Evolutionary conservation across 2,888 invertebrate genomes (phyloP).

Genomic region (Apeira syringaria): DNA sequence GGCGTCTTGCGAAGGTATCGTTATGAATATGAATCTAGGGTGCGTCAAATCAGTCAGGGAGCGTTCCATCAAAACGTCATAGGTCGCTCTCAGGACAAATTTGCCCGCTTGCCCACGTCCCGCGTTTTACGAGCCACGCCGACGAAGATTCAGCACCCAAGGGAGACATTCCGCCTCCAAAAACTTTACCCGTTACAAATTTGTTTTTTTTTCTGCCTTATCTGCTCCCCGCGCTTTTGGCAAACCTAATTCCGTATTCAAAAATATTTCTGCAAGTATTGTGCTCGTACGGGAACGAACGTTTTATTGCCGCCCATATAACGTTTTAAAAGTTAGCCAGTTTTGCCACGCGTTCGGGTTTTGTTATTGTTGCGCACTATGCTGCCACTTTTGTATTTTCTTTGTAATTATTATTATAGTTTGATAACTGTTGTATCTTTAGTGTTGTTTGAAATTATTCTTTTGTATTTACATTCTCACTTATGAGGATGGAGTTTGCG

Average conservation of each 20-base stretch:
- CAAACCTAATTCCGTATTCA: slow-evolving; percentile 84
- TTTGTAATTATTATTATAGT: slow-evolving; percentile 73
- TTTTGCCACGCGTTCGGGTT: slow-evolving; percentile 65
- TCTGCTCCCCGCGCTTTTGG: slow-evolving; percentile 82
- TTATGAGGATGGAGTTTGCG: no score
- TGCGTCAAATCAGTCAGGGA: slow-evolving; percentile 75
- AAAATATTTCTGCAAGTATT: slow-evolving; percentile 84
- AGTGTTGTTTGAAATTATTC: slow-evolving; percentile 39
- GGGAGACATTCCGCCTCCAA: slow-evolving; percentile 83
- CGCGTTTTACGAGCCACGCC: slow-evolving; percentile 81
- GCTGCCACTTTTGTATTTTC: slow-evolving; percentile 57
- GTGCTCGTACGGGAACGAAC: slow-evolving; percentile 78
- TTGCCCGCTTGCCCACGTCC: slow-evolving; percentile 82
- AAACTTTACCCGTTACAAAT: slow-evolving; percentile 84
- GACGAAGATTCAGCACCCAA: slow-evolving; percentile 83
- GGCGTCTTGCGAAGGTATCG: slow-evolving; percentile 62
- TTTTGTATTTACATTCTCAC: slow-evolving; percentile 23
- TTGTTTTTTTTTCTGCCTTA: slow-evolving; percentile 83
- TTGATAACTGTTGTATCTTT: slow-evolving; percentile 62
- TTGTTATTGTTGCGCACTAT: slow-evolving; percentile 46
- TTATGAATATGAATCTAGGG: slow-evolving; percentile 81
- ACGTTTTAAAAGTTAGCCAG: slow-evolving; percentile 81
- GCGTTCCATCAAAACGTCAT: slow-evolving; percentile 83
- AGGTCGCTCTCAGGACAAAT: slow-evolving; percentile 82
- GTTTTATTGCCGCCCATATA: slow-evolving; percentile 81